Evolutionary conservation across 2,797 vertebrate species (phyloP), one percentile per base, ranked within the genome.

Genomic region (Antennarius maculatus): DNA sequence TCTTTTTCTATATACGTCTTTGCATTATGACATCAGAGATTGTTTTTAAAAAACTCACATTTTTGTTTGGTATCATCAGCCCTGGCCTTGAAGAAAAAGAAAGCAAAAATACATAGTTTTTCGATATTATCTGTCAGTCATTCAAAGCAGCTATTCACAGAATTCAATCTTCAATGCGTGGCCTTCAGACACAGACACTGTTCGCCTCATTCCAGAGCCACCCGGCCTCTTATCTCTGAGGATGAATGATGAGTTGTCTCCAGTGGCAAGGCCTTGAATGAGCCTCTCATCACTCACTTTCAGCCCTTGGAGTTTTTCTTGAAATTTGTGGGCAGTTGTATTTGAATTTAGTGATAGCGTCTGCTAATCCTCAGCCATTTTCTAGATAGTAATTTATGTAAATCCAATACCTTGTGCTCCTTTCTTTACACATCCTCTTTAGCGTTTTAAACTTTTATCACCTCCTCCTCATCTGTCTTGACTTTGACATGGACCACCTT

Each of bases 241-340:
- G 82, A 70, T 57, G 59, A 84, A 79, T 75, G 84, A 88, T 79
- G 86, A 86, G 76, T 66, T 68, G 76, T 79, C 79, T 84, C 70
- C 43, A 47, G 74, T 58, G 65, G 69, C 74, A 52, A 71, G 68
- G 76, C 72, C 78, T 72, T 65, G 39, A 52, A 58, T 0, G 17
- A 42, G 57, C 9, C 59, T 43, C 71, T 79, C 60, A 63, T 82
- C 69, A 52, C 64, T 76, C 54, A 51, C 61, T 48, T 50, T 50
- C 37, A 42, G 16, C 23, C 47, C 61, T 51, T 7, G 0, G 17
- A 55, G 12, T 31, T 65, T 77, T 54, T 54, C 10, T 66, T 63
- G 64, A 31, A 64, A 63, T 57, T 23, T 76, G 16, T 27, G 16
- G 31, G 42, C 23, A 23, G 1, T 23, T 23, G 23, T 23, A 23